These are phyloP conservation scores for Peromyscus californicus DNA, from an alignment of 2,113 vertebrate species.

Conservation along the genomic window DNA sequence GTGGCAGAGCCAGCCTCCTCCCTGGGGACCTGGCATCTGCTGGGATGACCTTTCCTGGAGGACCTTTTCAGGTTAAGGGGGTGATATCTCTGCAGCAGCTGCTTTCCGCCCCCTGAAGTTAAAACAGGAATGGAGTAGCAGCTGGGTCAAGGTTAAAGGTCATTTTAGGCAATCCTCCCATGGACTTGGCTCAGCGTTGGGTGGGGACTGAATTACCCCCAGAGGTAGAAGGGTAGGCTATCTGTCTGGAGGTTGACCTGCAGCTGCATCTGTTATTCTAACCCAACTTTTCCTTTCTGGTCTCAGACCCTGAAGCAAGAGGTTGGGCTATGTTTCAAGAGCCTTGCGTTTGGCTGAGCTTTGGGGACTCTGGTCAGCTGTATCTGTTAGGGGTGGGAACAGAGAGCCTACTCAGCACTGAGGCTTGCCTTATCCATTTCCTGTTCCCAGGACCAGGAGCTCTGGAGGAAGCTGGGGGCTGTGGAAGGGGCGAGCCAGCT, in stretches of 20 bases:
- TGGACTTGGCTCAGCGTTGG: slow-evolving; percentile 54
- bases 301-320: slow-evolving; percentile 17
- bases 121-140: neutral
- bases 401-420: slow-evolving; percentile 51
- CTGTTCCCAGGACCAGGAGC: slow-evolving; percentile 15
- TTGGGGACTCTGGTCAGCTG: slow-evolving; percentile 36
- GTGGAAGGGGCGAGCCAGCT: neutral
- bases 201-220: slow-evolving; percentile 40
- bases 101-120: neutral
- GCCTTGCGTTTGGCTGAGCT: slow-evolving; percentile 17
- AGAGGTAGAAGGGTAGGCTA: neutral
- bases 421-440: slow-evolving; percentile 43
- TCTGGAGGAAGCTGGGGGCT: slow-evolving; percentile 6
- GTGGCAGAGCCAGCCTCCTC: neutral
- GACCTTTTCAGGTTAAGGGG: neutral
- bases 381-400: slow-evolving; percentile 46
- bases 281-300: neutral
- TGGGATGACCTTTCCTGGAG: neutral
- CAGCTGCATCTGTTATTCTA: neutral
- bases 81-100: neutral
- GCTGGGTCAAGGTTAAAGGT: neutral
- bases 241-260: slow-evolving; percentile 40
- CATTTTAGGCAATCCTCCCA: slow-evolving; percentile 17
- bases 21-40: neutral
- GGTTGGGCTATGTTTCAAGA: slow-evolving; percentile 18